Evolutionary conservation across 2,888 invertebrate genomes (phyloP), one percentile per base, ranked within the genome.

Genomic region (Andrena dorsata): DNA sequence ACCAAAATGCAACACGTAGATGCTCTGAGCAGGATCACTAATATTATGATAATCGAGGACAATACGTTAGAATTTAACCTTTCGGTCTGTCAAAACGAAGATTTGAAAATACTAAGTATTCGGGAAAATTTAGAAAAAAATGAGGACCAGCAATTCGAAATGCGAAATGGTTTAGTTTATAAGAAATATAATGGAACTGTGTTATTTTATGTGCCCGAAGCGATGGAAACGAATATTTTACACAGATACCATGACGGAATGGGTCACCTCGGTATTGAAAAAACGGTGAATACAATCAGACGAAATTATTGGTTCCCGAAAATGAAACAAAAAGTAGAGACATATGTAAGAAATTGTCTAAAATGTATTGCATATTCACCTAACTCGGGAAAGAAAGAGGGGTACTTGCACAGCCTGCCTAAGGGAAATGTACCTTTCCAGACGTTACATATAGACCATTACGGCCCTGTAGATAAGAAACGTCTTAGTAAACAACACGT

Each of bases 401-500:
- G 64, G 10, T 28, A 2, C 2, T 64, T 65, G 32, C 26, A 47
- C 6, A 56, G 7, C 8, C 28, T 73, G 1, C 73, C 73, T 2
- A 73, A 73, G 28, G 64, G 56, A 2, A 41, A 56, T 5, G 10
- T 35, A 5, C 64, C 73, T 2, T 73, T 65, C 5, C 8, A n/a
- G 10, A 56, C 35, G 0, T 13, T 73, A 5, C 56, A 64, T n/a
- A 13, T 73, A 7, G 73, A 64, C n/a, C 73, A 64, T 56, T 56
- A 16, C 3, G 73, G 73, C 0, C 64, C 73, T 0, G 20, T 73
- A n/a, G 35, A 47, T 0, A 72, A 72, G 2, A 49, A 35, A 10
- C 4, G 51, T 8, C 2, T 7, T 8, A 47, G 84, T 75, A 8
- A 86, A 87, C n/a, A 60, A 60, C 41, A 73, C 10, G 35, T 73